These are phyloP conservation scores for Chauna torquata DNA, from an alignment of 2,113 vertebrate species.

Conservation along the genomic window DNA sequence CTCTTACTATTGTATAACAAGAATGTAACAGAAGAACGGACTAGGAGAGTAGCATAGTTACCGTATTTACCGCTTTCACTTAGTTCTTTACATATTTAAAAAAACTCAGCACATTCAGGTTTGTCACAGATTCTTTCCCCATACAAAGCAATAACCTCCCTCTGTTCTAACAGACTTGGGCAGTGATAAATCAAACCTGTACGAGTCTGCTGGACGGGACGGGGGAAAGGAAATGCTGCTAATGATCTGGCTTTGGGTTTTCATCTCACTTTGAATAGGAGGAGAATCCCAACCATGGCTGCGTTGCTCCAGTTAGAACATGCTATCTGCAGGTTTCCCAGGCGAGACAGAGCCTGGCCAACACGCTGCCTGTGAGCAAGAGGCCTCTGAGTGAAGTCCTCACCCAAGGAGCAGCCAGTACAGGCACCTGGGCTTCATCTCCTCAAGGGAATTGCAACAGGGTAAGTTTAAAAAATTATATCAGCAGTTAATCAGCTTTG, in stretches of 20 bases:
- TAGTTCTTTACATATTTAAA: background rate
- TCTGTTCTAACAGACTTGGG: background rate
- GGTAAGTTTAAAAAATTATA: background rate
- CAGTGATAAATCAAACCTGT: background rate
- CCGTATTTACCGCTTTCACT: conserved; percentile 34
- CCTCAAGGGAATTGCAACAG: background rate
- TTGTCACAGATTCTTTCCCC: background rate
- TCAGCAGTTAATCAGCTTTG: background rate
- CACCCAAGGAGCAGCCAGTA: background rate
- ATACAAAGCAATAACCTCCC: background rate
- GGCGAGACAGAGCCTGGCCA: background rate
- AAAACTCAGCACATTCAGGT: background rate
- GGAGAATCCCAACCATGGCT: background rate
- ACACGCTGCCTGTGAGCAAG: rapidly evolving
- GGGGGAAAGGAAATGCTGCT: background rate
- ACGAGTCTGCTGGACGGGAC: background rate
- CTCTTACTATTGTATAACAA: conserved; percentile 55
- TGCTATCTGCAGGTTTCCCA: background rate
- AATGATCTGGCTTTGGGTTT: background rate
- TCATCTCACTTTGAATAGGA: background rate
- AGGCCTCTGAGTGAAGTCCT: background rate
- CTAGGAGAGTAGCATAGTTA: background rate
- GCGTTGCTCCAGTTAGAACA: rapidly evolving
- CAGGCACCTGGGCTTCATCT: background rate
- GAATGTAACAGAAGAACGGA: conserved; percentile 5